These are phyloP conservation scores for Silurus aristotelis DNA, from an alignment of 2,797 vertebrate species.

Conservation along the genomic window DNA sequence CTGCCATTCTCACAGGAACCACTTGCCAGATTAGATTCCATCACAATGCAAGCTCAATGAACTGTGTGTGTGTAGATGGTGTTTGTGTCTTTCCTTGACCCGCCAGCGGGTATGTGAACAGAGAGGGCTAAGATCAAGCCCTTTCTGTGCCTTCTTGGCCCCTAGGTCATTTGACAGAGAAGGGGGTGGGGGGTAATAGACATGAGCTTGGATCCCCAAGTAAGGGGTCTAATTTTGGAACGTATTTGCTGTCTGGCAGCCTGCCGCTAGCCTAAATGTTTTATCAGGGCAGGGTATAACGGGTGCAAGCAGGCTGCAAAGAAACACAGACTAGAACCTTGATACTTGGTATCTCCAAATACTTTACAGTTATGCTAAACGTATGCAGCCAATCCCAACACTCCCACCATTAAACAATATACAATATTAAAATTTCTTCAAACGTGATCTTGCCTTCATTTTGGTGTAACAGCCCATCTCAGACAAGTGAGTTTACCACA, in stretches of 20 bases:
- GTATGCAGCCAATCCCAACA: neutral
- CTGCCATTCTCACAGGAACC: conserved; percentile 64
- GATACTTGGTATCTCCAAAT: neutral
- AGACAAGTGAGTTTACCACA: neutral
- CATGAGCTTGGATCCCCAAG: conserved; percentile 17
- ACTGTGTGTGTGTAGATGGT: conserved; percentile 16
- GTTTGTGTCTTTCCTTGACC: conserved; percentile 28
- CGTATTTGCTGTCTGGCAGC: conserved; percentile 30
- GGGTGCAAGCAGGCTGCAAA: neutral
- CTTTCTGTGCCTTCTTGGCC: conserved; percentile 19
- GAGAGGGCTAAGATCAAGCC: neutral
- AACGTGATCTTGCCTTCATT: neutral
- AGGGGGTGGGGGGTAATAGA: neutral
- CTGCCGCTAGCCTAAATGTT: conserved; percentile 14
- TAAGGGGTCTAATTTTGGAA: conserved; percentile 44
- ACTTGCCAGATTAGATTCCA: conserved; percentile 34
- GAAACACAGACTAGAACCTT: conserved; percentile 16
- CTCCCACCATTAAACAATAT: neutral
- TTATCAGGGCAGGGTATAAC: neutral
- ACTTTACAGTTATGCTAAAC: neutral
- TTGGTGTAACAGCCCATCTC: neutral
- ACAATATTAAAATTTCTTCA: too few relatives aligned
- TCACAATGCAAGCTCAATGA: neutral
- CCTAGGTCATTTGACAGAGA: conserved; percentile 5
- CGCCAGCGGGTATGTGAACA: conserved; percentile 46